phyloP scores from a whole-genome alignment of 2,113 vertebrate species.

The Fregetta grallaria region DNA sequence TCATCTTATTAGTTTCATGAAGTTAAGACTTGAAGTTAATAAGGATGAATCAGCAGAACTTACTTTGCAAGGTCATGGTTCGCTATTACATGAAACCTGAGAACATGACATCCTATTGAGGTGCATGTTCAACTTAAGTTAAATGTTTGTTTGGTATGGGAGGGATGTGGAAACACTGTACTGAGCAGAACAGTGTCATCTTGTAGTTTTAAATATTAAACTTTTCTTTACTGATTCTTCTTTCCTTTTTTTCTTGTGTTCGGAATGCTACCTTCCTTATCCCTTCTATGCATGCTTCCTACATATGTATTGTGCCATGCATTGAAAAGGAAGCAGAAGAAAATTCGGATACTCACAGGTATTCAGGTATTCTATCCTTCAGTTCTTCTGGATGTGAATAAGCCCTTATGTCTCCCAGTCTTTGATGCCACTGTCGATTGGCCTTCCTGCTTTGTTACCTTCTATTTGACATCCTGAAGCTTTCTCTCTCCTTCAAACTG shows the following conservation, averaged over 20 bases:
- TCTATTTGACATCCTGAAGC: neutral
- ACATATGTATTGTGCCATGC: fast-evolving
- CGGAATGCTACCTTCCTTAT: neutral
- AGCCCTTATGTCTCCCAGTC: neutral
- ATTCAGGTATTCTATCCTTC: neutral
- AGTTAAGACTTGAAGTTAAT: neutral
- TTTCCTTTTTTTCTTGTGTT: fast-evolving
- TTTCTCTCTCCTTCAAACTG: neutral
- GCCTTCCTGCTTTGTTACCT: neutral
- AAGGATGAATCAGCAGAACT: neutral
- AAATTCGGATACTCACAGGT: neutral
- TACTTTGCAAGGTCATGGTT: neutral
- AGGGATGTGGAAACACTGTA: neutral
- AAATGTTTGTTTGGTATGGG: neutral
- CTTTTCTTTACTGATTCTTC: neutral
- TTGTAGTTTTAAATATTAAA: neutral
- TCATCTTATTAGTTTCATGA: neutral
- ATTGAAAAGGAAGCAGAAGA: neutral
- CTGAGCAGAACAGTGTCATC: neutral
- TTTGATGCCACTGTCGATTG: neutral
- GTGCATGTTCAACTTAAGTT: neutral
- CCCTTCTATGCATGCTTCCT: neutral
- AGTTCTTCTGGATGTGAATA: neutral
- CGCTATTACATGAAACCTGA: neutral
- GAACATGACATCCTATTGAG: neutral